These are phyloP conservation scores for Nyctereutes procyonoides DNA, from an alignment of 2,113 vertebrate genomes.

Conservation along the genomic window DNA sequence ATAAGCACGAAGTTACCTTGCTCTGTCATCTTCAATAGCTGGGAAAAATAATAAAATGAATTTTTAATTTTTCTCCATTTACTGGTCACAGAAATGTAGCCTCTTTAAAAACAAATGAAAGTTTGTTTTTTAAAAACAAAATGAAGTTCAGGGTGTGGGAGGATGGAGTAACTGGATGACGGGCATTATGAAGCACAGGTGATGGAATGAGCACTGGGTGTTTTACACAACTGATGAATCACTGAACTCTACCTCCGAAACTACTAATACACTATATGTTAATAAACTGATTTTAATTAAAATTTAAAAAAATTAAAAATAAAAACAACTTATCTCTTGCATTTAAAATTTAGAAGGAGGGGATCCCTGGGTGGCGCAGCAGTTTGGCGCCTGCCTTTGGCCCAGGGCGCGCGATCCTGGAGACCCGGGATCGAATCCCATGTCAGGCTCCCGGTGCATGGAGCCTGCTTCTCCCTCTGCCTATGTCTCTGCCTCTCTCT, in stretches of 20 bases:
- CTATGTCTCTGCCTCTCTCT: too few relatives aligned
- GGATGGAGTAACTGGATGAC: not conserved
- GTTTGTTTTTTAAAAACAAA: too few relatives aligned
- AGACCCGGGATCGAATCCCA: too few relatives aligned
- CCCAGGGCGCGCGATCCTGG: too few relatives aligned
- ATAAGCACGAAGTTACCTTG: not conserved
- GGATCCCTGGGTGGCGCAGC: too few relatives aligned
- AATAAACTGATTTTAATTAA: not conserved
- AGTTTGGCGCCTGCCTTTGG: too few relatives aligned
- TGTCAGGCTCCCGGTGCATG: too few relatives aligned
- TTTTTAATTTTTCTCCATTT: conserved; percentile 14
- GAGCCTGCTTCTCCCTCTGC: too few relatives aligned
- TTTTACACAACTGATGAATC: not conserved
- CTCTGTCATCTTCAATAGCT: not conserved
- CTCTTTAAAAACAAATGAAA: not conserved
- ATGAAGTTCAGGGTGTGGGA: not conserved
- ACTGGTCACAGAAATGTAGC: not conserved
- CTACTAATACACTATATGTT: not conserved
- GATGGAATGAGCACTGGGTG: not conserved
- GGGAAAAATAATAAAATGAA: not conserved
- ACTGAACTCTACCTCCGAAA: not conserved
- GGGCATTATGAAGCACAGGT: not conserved
- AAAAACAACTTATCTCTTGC: not conserved
- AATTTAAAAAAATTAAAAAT: not conserved
- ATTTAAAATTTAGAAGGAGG: not conserved